A percentile compares a stretch with the other conserved stretches of the same genome.
These are phyloP conservation scores for Caranx ignobilis DNA, from an alignment of 2,113 vertebrate species.

Conservation along the genomic window DNA sequence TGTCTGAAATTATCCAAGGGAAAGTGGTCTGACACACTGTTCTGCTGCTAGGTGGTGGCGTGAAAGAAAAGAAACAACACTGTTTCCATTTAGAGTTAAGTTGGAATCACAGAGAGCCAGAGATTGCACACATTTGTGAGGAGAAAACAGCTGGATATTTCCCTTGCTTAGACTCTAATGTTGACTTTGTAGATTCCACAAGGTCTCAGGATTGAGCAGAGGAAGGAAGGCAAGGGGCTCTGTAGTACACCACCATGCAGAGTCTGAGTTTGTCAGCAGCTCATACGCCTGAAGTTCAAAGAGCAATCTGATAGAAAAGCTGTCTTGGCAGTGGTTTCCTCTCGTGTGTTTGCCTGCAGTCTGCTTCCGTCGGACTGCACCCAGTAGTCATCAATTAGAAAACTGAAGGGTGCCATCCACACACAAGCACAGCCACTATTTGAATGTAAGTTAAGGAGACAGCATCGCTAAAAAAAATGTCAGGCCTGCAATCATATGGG, in stretches of 20 bases:
- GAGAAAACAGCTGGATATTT: slow-evolving; percentile 78
- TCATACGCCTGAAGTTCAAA: slow-evolving; percentile 80
- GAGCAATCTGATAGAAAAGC: slow-evolving; percentile 78
- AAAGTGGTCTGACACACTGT: slow-evolving; percentile 80
- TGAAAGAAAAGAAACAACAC: slow-evolving; percentile 81
- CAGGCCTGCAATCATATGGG: slow-evolving; percentile 42
- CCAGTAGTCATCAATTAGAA: slow-evolving; percentile 83
- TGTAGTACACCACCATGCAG: slow-evolving; percentile 66
- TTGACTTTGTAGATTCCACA: slow-evolving; percentile 81
- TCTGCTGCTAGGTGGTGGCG: slow-evolving; percentile 70
- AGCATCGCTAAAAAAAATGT: slow-evolving; percentile 36
- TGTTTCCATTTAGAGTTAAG: slow-evolving; percentile 82
- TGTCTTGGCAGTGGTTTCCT: slow-evolving; percentile 75
- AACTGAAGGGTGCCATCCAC: slow-evolving; percentile 75
- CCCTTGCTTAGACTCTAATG: slow-evolving; percentile 74
- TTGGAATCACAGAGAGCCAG: slow-evolving; percentile 74
- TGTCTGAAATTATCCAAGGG: slow-evolving; percentile 79
- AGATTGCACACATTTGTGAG: slow-evolving; percentile 74
- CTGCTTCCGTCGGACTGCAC: slow-evolving; percentile 78
- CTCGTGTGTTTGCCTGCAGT: slow-evolving; percentile 71
- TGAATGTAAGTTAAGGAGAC: slow-evolving; percentile 42
- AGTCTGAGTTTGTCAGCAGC: slow-evolving; percentile 75
- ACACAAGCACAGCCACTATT: slow-evolving; percentile 64
- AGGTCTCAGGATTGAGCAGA: slow-evolving; percentile 76
- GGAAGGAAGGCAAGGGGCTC: slow-evolving; percentile 82